Percentiles rank a stretch among this genome's conserved stretches.
Conservation (phyloP, 2,797 vertebrate species). For the Tachyglossus aculeatus region DNA sequence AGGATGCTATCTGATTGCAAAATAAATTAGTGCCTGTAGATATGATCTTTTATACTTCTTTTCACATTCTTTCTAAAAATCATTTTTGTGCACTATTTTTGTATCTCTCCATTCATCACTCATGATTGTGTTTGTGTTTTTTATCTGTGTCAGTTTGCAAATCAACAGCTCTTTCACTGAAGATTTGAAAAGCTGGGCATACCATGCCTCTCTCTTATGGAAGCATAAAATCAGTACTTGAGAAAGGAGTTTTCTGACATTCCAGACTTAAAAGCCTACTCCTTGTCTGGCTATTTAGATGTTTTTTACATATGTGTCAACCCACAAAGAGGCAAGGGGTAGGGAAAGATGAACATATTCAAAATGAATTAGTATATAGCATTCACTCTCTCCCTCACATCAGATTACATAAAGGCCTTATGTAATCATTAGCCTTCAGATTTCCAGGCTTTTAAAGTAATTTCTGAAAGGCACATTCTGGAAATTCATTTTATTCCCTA, state of each 20-base stretch:
- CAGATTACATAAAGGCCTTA: slow-evolving; percentile 27
- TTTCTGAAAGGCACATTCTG: slow-evolving; percentile 56
- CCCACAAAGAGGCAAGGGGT: slow-evolving; percentile 13
- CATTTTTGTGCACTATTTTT: background rate
- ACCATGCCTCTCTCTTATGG: background rate
- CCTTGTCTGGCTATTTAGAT: slow-evolving; percentile 18
- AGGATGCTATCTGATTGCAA: background rate
- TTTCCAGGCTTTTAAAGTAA: slow-evolving; percentile 45
- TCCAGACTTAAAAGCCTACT: slow-evolving; percentile 25
- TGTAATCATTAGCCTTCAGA: slow-evolving; percentile 46
- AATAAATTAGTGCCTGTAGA: background rate
- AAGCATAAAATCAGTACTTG: slow-evolving; percentile 9
- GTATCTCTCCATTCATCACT: background rate
- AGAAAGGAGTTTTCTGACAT: slow-evolving; percentile 18
- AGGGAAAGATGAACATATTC: slow-evolving; percentile 35
- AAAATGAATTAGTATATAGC: slow-evolving; percentile 18
- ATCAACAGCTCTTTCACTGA: background rate
- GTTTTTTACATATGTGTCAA: slow-evolving; percentile 25
- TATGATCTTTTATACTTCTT: background rate
- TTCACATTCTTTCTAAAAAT: background rate
- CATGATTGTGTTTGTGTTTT: background rate
- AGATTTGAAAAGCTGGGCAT: slow-evolving; percentile 5
- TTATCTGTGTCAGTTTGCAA: background rate
- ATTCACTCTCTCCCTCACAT: slow-evolving; percentile 21
- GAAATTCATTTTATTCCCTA: slow-evolving; percentile 32